Evolutionary conservation across 1,140 invertebrate genomes (phyloP), one percentile per base, ranked within the genome.

Genomic region (Musca vetustissima): DNA sequence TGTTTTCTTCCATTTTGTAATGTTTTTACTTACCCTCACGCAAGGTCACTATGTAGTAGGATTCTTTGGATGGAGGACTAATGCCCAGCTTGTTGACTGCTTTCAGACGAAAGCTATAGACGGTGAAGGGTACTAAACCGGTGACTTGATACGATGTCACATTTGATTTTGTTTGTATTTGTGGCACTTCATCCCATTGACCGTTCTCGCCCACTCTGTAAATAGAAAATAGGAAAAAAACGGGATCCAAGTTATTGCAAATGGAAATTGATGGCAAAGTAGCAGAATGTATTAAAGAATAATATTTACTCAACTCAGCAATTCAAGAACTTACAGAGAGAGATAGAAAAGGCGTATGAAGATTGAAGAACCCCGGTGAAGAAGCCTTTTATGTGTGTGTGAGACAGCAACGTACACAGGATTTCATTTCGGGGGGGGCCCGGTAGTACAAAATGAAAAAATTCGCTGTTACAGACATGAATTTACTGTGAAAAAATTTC

Each of bases 11-110:
- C n/a, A n/a, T n/a, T 43, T 43, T 19, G 64, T 64, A 1, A 43
- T 43, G 43, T 21, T 49, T 53, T 48, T 14, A 83, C 83, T 85
- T 84, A 92, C 91, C 85, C 86, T 92, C 90, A 72, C 91, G 84
- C 47, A 92, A 84, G 43, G 91, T 92, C 71, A 91, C 87, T 84
- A 91, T 91, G 80, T 90, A 91, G 83, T 91, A 92, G 59, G 90
- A 91, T 75, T 89, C 86, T 77, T 88, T 89, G 81, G 90, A 91
- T 52, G 90, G 89, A 49, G 83, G 82, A 80, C 90, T 91, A 53
- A 85, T 83, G 67, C 91, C 91, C 77, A 91, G 85, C 64, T 86
- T 87, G 80, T 92, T 93, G 49, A 91, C 89, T 43, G 89, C 91
- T 57, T 88, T 81, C 68, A 92, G 87, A 66, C 89, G 85, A 84